phyloP scores from a whole-genome alignment of 2,797 vertebrate species.

The Uromys caudimaculatus region DNA sequence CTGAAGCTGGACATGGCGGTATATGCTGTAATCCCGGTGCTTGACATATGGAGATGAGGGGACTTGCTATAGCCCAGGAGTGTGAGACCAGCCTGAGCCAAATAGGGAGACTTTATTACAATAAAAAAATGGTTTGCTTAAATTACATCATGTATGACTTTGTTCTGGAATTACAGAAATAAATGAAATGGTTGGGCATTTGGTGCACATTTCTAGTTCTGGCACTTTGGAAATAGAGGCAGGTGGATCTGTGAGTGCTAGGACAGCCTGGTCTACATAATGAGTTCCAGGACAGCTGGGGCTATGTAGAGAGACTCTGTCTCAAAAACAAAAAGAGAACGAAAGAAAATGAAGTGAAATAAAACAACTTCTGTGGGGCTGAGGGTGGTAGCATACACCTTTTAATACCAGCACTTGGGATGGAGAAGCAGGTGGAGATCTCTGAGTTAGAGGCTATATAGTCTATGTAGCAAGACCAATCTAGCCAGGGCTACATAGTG shows the following conservation, averaged over 20 bases:
- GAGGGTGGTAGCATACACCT: neutral
- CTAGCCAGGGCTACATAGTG: neutral
- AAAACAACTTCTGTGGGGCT: neutral
- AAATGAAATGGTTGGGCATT: neutral
- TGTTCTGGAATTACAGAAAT: neutral
- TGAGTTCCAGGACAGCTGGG: neutral
- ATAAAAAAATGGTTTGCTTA: neutral
- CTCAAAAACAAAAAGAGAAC: neutral
- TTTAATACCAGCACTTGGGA: neutral
- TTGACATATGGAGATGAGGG: neutral
- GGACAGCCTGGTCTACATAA: neutral
- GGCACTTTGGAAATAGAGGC: neutral
- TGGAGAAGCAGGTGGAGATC: neutral
- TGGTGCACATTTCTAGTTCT: neutral
- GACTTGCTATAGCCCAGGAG: neutral
- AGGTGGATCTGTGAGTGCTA: neutral
- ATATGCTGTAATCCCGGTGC: neutral
- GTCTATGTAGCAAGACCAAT: neutral
- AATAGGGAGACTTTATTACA: neutral
- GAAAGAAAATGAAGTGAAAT: neutral
- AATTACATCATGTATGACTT: neutral
- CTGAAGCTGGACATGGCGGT: neutral
- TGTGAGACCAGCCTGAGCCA: neutral
- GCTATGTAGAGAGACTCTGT: neutral
- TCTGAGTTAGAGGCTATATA: neutral